A percentile compares a stretch with the other conserved stretches of the same genome.
Evolutionary conservation across 2,113 vertebrate genomes (phyloP).

Genomic region (Ptyas mucosa): DNA sequence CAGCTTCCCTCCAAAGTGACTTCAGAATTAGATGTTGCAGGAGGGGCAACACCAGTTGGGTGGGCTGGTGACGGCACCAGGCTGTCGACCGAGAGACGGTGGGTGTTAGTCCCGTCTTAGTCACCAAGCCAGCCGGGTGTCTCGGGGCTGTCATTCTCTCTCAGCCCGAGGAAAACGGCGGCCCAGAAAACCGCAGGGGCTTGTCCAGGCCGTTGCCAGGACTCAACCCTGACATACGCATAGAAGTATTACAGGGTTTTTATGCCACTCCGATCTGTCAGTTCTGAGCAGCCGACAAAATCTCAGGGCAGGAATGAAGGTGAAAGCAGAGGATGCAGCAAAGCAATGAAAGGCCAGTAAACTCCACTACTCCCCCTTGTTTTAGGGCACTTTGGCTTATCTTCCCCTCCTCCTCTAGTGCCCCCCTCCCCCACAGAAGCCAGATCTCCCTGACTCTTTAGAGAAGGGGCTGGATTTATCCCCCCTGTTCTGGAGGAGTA

Average conservation of each 20-base stretch:
- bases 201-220: too few species aligned
- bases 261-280: neutral
- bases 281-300: neutral
- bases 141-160: too few species aligned
- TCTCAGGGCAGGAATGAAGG: neutral
- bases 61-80: too few species aligned
- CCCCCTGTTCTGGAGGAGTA: too few species aligned
- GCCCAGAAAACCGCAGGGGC: neutral
- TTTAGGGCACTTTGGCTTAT: neutral
- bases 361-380: neutral
- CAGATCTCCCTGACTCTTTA: neutral
- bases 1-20: neutral
- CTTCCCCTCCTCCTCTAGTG: neutral
- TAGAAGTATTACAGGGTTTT: rapidly evolving
- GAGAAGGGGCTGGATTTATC: neutral
- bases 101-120: neutral
- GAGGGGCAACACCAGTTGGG: too few species aligned
- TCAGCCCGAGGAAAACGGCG: neutral
- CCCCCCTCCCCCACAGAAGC: too few species aligned
- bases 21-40: neutral
- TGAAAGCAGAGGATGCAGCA: neutral
- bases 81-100: neutral
- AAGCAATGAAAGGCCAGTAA: neutral
- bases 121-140: neutral
- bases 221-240: neutral